Base-by-base conservation (phyloP, 2,797 vertebrate species). In the Myotis pilosus region DNA sequence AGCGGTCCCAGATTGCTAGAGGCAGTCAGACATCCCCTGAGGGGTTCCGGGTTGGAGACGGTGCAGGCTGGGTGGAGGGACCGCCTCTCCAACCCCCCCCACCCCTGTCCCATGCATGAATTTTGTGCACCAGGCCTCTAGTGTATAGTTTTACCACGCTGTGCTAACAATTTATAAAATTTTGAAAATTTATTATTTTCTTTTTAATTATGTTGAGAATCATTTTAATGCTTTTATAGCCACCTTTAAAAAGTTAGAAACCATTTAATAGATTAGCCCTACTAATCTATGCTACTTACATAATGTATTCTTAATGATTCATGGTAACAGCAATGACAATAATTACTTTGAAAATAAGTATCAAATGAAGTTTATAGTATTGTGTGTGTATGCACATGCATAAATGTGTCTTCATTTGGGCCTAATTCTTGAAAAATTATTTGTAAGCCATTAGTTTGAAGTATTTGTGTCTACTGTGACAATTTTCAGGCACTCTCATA, bases 271-370 rank as follows among this genome's bases (percentile, higher is more conserved):
- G 12, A 81, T 75, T 86, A 81, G 25, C 6, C 25, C 9, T 22
- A 62, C 19, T 55, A 55, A 55, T 55, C 20, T 55, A 28, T 60
- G 30, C n/a, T 49, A 38, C 16, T 81, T 71, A 47, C 6, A 41
- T 20, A 22, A 12, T 22, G 11, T 81, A 87, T 53, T 81, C 66
- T 76, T 92, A 62, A 16, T 22, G 91, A 95, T 72, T 75, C 60
- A 75, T 76, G n/a, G 36, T 64, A 64, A 86, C 5, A 62, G 2
- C 23, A 62, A 47, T 76, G 16, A 64, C 36, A 72, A 51, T 41
- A 72, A 81, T 78, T 64, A 82, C 28, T 78, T 82, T 72, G n/a
- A 82, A 92, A 96, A 71, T 78, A n/a, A 82, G 3, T 8, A 47
- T 23, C 17, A 69, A 44, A 47, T 81, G 19, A 75, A 89, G 10